Evolutionary conservation across 2,888 invertebrate species (phyloP), one percentile per base, ranked within the genome.

Genomic region (Apodemia zela): DNA sequence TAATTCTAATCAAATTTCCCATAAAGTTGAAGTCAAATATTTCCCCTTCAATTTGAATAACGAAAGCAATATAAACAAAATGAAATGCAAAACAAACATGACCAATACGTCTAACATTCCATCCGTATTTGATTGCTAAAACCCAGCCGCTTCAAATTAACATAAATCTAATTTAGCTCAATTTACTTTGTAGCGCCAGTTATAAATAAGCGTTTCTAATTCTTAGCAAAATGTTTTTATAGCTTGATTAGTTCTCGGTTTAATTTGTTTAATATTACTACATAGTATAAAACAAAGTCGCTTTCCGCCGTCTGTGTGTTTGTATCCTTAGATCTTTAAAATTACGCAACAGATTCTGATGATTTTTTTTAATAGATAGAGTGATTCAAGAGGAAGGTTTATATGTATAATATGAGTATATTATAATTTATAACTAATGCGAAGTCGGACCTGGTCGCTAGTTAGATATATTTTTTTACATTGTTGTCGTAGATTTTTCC

Each of bases 21-120:
- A 11, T 13, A 25, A 25, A 54, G 21, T 25, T 54, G 10, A 13
- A 54, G 7, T 13, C 21, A 54, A 42, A 54, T 25, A 25, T 25
- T 54, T 25, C 15, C 13, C 21, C 54, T 54, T 21, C 54, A 54
- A 25, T 54, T 54, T 54, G 54, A 25, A 25, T 54, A 25, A 54
- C 15, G 4, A 15, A 54, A 54, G 13, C 25, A 54, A 54, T 54
- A 54, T 51, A 51, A 51, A 51, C 54, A 54, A 21, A 15, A 21
- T 25, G 15, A 54, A 54, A 54, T 54, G 25, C 54, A 54, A 59
- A 59, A 59, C 58, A 49, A 45, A 63, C 47, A 59, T 45, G 62
- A 47, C 59, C 65, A 49, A 77, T 80, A 77, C 78, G 78, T 82
- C 79, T 77, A 63, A 71, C 67, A 73, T 54, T 57, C 25, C 29